Percentiles rank a stretch among this genome's conserved stretches.
Evolutionary conservation across 2,888 invertebrate species (phyloP).

Genomic region (Dasysyrphus tricinctus): DNA sequence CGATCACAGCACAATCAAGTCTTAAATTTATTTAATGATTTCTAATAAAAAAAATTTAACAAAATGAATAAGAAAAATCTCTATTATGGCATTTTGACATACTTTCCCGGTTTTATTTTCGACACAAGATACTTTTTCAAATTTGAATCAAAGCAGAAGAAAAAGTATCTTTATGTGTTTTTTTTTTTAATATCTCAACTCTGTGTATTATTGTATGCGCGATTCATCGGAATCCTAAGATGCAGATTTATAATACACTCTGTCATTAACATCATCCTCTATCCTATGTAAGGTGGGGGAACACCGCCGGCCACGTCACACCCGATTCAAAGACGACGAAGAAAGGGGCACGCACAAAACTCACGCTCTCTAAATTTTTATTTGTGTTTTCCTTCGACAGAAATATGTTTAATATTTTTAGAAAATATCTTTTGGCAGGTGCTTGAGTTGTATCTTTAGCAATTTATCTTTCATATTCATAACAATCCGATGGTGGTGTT

Average conservation of each 20-base stretch:
- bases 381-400: slow-evolving; percentile 37
- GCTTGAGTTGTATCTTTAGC: slow-evolving; percentile 55
- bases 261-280: slow-evolving; percentile 28
- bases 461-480: slow-evolving; percentile 61
- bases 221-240: slow-evolving; percentile 35
- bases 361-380: slow-evolving; percentile 14
- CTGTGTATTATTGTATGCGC: neutral
- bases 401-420: slow-evolving; percentile 71
- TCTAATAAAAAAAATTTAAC: slow-evolving; percentile 62
- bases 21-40: slow-evolving; percentile 69
- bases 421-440: slow-evolving; percentile 73
- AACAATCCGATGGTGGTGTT: slow-evolving; percentile 20
- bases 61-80: slow-evolving; percentile 54
- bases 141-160: slow-evolving; percentile 11
- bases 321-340: neutral
- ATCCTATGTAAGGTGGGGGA: neutral
- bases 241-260: slow-evolving; percentile 19
- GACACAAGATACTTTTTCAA: slow-evolving; percentile 29
- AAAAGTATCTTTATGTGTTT: neutral
- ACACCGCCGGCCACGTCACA: neutral
- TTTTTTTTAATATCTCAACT: slow-evolving; percentile 19
- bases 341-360: neutral
- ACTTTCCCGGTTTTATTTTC: slow-evolving; percentile 71
- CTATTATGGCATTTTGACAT: slow-evolving; percentile 70
- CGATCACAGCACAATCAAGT: slow-evolving; percentile 59